These are phyloP conservation scores for Yasuhikotakia modesta DNA, from an alignment of 2,797 vertebrate species.

Conservation along the genomic window DNA sequence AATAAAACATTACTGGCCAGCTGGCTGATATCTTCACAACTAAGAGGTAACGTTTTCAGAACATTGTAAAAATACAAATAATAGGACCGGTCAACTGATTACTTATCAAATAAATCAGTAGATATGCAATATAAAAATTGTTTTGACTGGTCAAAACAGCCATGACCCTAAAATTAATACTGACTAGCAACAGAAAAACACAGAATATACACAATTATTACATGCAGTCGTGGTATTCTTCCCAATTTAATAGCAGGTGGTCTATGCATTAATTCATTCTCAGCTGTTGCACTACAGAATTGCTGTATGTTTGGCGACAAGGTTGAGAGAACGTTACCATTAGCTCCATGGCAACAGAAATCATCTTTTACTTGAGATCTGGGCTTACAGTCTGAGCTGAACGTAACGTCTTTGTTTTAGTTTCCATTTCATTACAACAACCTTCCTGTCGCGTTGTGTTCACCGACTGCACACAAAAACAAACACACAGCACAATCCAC, in stretches of 20 bases:
- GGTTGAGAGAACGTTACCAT: background rate
- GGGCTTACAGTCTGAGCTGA: background rate
- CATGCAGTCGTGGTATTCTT: too few relatives aligned
- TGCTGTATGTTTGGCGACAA: background rate
- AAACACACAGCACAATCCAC: background rate
- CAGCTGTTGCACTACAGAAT: background rate
- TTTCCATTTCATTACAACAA: background rate
- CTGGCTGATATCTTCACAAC: background rate
- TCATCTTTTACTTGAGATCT: background rate
- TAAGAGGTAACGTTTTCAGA: too few relatives aligned
- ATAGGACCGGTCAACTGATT: too few relatives aligned
- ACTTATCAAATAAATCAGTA: too few relatives aligned
- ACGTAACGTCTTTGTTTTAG: background rate
- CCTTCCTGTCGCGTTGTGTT: background rate
- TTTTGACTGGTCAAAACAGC: too few relatives aligned
- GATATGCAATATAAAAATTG: too few relatives aligned
- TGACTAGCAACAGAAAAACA: too few relatives aligned
- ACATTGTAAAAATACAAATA: too few relatives aligned
- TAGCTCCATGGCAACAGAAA: background rate
- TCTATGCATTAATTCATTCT: background rate
- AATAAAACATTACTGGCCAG: constrained; percentile 1
- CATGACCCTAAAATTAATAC: too few relatives aligned
- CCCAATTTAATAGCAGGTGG: background rate
- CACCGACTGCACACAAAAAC: background rate
- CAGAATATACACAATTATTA: too few relatives aligned